A percentile compares a stretch with the other conserved stretches of the same genome.
phyloP scores from a whole-genome alignment of 2,888 invertebrate genomes.

The Erynnis tages region DNA sequence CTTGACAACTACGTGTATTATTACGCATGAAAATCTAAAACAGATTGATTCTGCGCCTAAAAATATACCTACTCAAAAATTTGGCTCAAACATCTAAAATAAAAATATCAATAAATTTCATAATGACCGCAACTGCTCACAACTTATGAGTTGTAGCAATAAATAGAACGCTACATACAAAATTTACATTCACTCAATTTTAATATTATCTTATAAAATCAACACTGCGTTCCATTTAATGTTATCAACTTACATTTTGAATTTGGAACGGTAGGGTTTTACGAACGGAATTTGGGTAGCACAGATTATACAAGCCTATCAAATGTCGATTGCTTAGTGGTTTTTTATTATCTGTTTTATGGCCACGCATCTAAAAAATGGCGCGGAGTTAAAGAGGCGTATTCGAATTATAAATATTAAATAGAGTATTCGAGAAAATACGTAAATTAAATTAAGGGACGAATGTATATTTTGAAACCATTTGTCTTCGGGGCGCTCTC shows the following conservation, averaged over 20 bases:
- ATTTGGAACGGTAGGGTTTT: conserved; percentile 3
- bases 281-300: conserved; percentile 11
- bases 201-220: conserved; percentile 16
- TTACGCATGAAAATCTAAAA: conserved; percentile 19
- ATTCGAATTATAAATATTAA: background rate
- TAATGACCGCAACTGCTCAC: conserved; percentile 50
- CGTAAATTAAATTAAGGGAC: too few relatives aligned
- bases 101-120: conserved; percentile 62
- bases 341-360: conserved; percentile 21
- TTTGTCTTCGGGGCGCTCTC: conserved; percentile 8
- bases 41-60: conserved; percentile 23
- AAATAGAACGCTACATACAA: conserved; percentile 31
- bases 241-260: conserved; percentile 13
- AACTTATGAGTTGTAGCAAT: conserved; percentile 39
- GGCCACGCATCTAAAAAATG: background rate
- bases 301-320: conserved; percentile 23
- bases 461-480: conserved; percentile 13
- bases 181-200: conserved; percentile 17
- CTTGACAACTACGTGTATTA: background rate
- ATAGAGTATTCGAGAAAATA: background rate
- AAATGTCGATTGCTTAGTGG: conserved; percentile 19
- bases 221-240: conserved; percentile 8
- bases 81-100: conserved; percentile 60
- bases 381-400: background rate
- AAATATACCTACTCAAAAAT: conserved; percentile 36